Evolutionary conservation across 1,140 invertebrate genomes (phyloP), one percentile per base, ranked within the genome.

Genomic region (Micrasema minimum): DNA sequence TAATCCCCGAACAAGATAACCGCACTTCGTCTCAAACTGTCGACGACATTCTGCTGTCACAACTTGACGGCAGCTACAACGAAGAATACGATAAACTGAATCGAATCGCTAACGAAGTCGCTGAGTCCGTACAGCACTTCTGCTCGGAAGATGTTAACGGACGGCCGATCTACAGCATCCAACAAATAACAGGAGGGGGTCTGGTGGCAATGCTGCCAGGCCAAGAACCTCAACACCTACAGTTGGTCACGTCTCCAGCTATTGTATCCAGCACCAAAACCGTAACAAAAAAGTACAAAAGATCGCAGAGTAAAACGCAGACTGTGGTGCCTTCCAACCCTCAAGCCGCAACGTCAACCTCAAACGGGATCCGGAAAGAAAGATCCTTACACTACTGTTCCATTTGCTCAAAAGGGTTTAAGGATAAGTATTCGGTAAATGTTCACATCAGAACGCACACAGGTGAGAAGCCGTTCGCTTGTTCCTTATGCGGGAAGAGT

Each of bases 391-490:
- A 96, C 80, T 95, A 96, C 77, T 96, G 94, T 80, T 93, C 90
- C 76, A 95, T 96, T 70, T 96, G 94, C 82, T 93, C 91, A 69
- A 96, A 96, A 80, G 93, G 93, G 0, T 96, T 96, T 81, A 96
- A 96, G 82, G 94, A 96, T 78, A 96, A 96, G 79, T 96, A 96
- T 82, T 95, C 93, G 62, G 93, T 96, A 14, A 96, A 95, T 76
- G 94, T 96, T 20, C 94, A 96, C 81, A 93, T 96, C 69, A 86
- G 94, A 75, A 96, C 94, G 35, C 94, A 96, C 78, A 96, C 94
- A 0, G 93, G 93, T 1, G 94, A 96, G 79, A 96, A 96, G 78
- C 94, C 94, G 0, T 96, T 96, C 78, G 88, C 92, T 6, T 96
- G 94, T 78, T 92, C 91, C 9, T 82, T 95, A 14, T 96, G 95